Evolutionary conservation across 2,888 invertebrate species (phyloP).

Genomic region (Ethmia dodecea): DNA sequence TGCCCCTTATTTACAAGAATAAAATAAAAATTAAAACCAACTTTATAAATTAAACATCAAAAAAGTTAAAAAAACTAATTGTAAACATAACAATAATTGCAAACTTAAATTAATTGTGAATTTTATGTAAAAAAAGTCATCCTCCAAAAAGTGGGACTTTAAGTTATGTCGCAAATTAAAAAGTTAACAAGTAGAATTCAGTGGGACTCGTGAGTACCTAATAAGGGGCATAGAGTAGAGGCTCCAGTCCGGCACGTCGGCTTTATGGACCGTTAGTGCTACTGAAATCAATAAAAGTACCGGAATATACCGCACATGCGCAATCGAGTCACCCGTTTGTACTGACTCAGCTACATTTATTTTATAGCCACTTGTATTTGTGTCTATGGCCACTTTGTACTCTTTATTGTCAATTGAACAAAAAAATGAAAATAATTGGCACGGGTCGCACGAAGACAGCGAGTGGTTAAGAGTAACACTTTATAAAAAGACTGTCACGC

Average conservation of each 20-base stretch:
- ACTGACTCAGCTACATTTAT: slow-evolving; percentile 75
- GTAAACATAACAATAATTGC: too few relatives aligned
- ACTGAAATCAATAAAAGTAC: slow-evolving; percentile 84
- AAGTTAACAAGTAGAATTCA: slow-evolving; percentile 67
- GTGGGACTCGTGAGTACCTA: slow-evolving; percentile 68
- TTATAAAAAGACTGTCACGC: too few relatives aligned
- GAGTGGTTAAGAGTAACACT: too few relatives aligned
- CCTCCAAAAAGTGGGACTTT: too few relatives aligned
- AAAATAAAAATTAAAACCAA: too few relatives aligned
- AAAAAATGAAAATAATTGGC: slow-evolving; percentile 59
- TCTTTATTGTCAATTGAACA: slow-evolving; percentile 64
- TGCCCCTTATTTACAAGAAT: too few relatives aligned
- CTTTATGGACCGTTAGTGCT: slow-evolving; percentile 80
- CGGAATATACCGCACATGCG: slow-evolving; percentile 78
- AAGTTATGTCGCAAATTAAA: too few relatives aligned
- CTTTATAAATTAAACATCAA: too few relatives aligned
- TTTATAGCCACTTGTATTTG: slow-evolving; percentile 77
- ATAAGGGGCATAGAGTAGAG: slow-evolving; percentile 68
- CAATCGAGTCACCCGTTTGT: slow-evolving; percentile 46
- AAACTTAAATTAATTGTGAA: too few relatives aligned
- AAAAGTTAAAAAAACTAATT: too few relatives aligned
- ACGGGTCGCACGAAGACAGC: too few relatives aligned
- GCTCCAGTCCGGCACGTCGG: slow-evolving; percentile 70
- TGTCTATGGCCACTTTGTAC: slow-evolving; percentile 71
- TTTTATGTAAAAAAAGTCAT: too few relatives aligned